Base-by-base conservation (phyloP, 2,113 vertebrate species). In the Gobiocypris rarus region DNA sequence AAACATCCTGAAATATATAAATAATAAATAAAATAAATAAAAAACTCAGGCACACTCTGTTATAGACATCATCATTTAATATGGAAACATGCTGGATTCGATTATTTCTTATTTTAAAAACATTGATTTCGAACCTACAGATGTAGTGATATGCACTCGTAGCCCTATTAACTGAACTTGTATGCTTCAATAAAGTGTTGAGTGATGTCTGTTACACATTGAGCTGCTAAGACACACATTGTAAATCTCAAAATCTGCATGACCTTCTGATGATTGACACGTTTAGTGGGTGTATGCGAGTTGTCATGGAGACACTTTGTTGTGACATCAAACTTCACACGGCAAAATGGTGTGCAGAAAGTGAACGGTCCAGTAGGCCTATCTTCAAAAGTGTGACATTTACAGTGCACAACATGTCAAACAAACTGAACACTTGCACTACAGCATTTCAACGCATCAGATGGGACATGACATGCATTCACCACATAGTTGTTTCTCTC, bases 221-320 rank as follows among this genome's bases (percentile, higher is more conserved):
- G 24, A 67, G 3, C 11, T 5, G 28, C 75, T 65, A 43, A 59
- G 31, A 31, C 59, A 65, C 48, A 84, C 70, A 81, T 56, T 15
- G 77, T 45, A 13, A 83, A 65, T 83, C 50, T 67, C 5, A 8
- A 54, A 54, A 19, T 54, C 52, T 54, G 52, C 61, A 50, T 81
- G 82, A 84, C 82, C 77, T 81, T 74, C 63, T 50, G 48, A 61
- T 84, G 82, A 88, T 48, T 84, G 84, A 73, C 81, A 88, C 41
- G 48, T 88, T 88, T 84, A 80, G 69, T 59, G 24, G 70, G 75
- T 83, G 71, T 86, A 67, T 81, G 52, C 43, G 8, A 28, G 70
- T 85, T 75, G 76, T 79, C 87, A 86, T 88, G 56, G 81, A 26
- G 6, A 83, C 79, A 2, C 24, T 81, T 81, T 83, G 83, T 84